Evolutionary conservation across 2,888 invertebrate species (phyloP), one percentile per base, ranked within the genome.

Genomic region (Drosophila subquinaria): DNA sequence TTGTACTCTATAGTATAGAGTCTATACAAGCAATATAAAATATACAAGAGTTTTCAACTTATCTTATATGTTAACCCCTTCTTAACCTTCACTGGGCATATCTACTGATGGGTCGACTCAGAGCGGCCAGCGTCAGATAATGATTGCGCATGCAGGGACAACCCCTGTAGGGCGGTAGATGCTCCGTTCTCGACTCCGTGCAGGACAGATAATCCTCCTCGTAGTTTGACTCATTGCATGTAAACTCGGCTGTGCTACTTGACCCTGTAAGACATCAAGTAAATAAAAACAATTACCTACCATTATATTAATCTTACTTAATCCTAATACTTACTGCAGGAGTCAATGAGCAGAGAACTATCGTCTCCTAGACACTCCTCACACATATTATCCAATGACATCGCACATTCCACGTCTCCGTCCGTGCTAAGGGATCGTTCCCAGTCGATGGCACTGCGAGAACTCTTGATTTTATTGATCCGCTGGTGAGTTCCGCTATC

Each of bases 101-200:
- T 4, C 3, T 20, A 6, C n/a, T 20, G 9, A 57, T 15, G 13
- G 30, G 13, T 2, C 15, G 57, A 38, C 55, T 67, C 9, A 69
- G n/a, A 9, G 56, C 33, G 9, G 79, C 36, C 63, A 90, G 42
- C 20, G 65, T 60, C n/a, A 78, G 10, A 63, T 88, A 91, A 4
- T 71, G 71, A 1, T 69, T 30, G 27, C 79, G 70, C 90, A 90
- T 90, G 59, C 90, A 91, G 11, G 81, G 84, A 53, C 91, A 91
- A 15, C 76, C 81, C 3, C 47, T 65, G 38, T 82, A 88, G 0
- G 61, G 33, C 1, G 84, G 81, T n/a, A 71, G 6, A 2, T 17
- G 5, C 0, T 20, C 27, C 3, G 33, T 5, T 9, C 2, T 20
- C 0, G 20, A 11, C 10, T 79, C 77, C 0, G 45, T 27, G 40